phyloP scores from a whole-genome alignment of 1,140 invertebrate species.

The Drosophila ananassae region DNA sequence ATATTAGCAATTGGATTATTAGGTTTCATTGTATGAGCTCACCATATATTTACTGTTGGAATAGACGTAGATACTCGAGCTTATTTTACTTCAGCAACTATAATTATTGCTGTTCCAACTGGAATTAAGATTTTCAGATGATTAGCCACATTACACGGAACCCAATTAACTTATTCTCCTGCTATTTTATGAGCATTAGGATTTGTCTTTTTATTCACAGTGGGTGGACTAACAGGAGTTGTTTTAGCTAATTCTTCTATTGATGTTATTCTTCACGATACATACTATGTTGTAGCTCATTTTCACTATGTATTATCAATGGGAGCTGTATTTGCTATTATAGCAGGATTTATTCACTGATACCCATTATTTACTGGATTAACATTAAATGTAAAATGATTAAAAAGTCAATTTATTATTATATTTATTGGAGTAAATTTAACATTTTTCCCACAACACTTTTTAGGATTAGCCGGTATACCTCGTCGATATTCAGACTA shows the following conservation, averaged over 20 bases:
- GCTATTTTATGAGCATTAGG: conserved; percentile 87
- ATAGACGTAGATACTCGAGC: conserved; percentile 90
- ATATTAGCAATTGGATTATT: conserved; percentile 88
- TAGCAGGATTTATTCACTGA: conserved; percentile 88
- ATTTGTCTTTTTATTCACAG: conserved; percentile 89
- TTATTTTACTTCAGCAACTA: too few relatives aligned
- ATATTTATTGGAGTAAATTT: conserved; percentile 89
- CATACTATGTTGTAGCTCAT: conserved; percentile 88
- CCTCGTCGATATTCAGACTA: conserved; percentile 90
- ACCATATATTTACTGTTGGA: conserved; percentile 90
- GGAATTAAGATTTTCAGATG: conserved; percentile 85
- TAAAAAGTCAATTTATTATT: conserved; percentile 86
- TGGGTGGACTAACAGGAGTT: conserved; percentile 85
- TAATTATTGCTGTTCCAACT: too few relatives aligned
- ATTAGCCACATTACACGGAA: conserved; percentile 87
- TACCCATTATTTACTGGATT: conserved; percentile 87
- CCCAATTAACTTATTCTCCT: conserved; percentile 85
- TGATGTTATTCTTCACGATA: conserved; percentile 87
- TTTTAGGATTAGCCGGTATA: conserved; percentile 89
- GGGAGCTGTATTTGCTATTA: conserved; percentile 89
- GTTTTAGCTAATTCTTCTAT: conserved; percentile 89
- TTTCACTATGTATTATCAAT: conserved; percentile 90
- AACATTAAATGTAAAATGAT: conserved; percentile 85
- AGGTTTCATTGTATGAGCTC: conserved; percentile 89
- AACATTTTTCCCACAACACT: conserved; percentile 92